Evolutionary conservation across 2,113 vertebrate species (phyloP).

Genomic region (Spea bombifrons): DNA sequence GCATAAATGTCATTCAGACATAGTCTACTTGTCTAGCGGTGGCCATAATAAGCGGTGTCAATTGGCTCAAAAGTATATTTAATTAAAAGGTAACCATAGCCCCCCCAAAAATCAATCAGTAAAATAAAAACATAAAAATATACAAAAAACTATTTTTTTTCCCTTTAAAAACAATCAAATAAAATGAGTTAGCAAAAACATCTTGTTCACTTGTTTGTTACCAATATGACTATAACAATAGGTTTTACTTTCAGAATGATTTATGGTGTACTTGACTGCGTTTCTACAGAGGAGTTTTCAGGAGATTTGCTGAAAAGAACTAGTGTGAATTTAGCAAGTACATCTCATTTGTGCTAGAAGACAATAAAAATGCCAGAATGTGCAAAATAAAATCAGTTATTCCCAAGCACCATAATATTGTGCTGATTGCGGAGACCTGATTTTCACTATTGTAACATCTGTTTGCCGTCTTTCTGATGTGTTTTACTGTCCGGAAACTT

Average conservation of each 20-base stretch:
- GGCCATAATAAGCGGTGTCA: too few relatives aligned
- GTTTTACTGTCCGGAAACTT: constrained; percentile 37
- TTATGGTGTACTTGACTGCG: constrained; percentile 23
- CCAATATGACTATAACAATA: constrained; percentile 27
- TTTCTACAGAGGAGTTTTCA: constrained; percentile 30
- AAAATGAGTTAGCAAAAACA: constrained; percentile 19
- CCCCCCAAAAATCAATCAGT: too few relatives aligned
- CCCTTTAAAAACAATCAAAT: background rate
- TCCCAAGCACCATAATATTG: constrained; percentile 45
- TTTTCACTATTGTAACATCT: constrained; percentile 44
- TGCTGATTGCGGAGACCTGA: constrained; percentile 47
- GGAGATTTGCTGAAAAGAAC: constrained; percentile 43
- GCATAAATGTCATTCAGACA: too few relatives aligned
- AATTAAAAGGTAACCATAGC: background rate
- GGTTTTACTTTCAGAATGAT: constrained; percentile 32
- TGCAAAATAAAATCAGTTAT: constrained; percentile 48
- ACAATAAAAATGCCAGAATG: constrained; percentile 46
- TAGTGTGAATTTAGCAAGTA: constrained; percentile 42
- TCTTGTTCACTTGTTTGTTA: constrained; percentile 37
- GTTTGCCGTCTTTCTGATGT: constrained; percentile 37
- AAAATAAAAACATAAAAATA: too few relatives aligned
- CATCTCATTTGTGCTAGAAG: constrained; percentile 47
- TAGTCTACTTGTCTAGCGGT: too few relatives aligned
- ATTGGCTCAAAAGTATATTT: background rate
- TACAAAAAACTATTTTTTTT: background rate